Percentiles rank a stretch among this genome's conserved stretches.
Conservation (phyloP, 2,888 invertebrate genomes). For the Polydrusus tereticollis region DNA sequence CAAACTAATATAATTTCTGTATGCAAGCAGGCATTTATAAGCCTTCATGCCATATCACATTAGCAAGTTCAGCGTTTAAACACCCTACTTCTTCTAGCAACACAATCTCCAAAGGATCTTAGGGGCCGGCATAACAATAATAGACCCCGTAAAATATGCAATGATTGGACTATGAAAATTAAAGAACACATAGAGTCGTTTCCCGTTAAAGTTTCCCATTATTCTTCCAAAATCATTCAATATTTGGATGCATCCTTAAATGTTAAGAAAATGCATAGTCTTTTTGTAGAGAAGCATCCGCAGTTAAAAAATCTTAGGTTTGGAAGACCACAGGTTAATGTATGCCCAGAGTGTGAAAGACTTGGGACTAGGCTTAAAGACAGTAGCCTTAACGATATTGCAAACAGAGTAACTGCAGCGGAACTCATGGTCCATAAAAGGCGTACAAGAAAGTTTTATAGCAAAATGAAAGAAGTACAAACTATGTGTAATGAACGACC, state of each 20-base stretch:
- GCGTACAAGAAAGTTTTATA: constrained; percentile 43
- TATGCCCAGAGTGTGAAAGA: constrained; percentile 40
- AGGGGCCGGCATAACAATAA: constrained; percentile 45
- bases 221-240: constrained; percentile 48
- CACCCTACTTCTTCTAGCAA: constrained; percentile 41
- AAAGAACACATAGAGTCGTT: constrained; percentile 46
- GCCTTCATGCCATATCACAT: constrained; percentile 46
- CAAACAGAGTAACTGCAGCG: constrained; percentile 43
- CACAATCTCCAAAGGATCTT: constrained; percentile 41
- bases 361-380: constrained; percentile 28
- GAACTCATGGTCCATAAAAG: constrained; percentile 31
- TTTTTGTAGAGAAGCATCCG: constrained; percentile 50
- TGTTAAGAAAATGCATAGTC: constrained; percentile 53
- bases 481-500: constrained; percentile 29
- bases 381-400: constrained; percentile 29
- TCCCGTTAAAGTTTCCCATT: constrained; percentile 49
- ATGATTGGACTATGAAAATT: constrained; percentile 44
- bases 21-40: constrained; percentile 49
- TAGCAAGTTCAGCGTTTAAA: constrained; percentile 44
- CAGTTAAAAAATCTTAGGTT: constrained; percentile 43
- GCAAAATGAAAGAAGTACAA: constrained; percentile 39
- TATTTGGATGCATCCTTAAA: constrained; percentile 54
- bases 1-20: constrained; percentile 36
- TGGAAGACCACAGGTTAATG: constrained; percentile 35
- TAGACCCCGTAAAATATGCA: constrained; percentile 44